Percentiles rank a stretch among this genome's conserved stretches.
Conservation (phyloP, 2,113 vertebrate species). For the Halcyon malimbica region DNA sequence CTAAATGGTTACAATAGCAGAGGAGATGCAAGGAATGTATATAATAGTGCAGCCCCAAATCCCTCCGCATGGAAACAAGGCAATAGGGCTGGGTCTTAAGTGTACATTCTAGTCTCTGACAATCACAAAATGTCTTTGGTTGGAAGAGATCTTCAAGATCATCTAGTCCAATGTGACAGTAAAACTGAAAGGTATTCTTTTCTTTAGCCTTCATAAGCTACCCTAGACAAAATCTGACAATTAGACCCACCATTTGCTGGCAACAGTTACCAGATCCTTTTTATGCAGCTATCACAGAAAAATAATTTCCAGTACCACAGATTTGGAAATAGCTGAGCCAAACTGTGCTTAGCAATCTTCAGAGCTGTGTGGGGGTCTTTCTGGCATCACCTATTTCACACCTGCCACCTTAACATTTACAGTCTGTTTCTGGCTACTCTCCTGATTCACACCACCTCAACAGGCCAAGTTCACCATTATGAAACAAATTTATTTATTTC, state of each 20-base stretch:
- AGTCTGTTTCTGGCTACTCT: not conserved
- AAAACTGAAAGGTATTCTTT: not conserved
- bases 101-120: not conserved
- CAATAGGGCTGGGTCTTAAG: not conserved
- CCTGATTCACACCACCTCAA: not conserved
- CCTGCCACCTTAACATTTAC: not conserved
- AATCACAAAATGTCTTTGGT: no score
- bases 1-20: not conserved
- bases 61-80: not conserved
- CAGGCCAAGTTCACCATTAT: not conserved
- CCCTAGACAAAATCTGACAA: not conserved
- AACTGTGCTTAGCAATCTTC: not conserved
- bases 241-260: not conserved
- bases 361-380: not conserved
- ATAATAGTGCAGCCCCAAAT: not conserved
- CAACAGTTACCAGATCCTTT: not conserved
- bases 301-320: not conserved
- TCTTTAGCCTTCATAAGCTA: not conserved
- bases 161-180: not conserved
- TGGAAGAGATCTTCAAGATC: no score
- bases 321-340: not conserved
- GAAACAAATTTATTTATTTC: not conserved
- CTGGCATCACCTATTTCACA: not conserved
- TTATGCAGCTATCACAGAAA: not conserved
- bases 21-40: not conserved